These are phyloP conservation scores for Drosophila hydei DNA, from an alignment of 1,140 invertebrate species.

Conservation along the genomic window DNA sequence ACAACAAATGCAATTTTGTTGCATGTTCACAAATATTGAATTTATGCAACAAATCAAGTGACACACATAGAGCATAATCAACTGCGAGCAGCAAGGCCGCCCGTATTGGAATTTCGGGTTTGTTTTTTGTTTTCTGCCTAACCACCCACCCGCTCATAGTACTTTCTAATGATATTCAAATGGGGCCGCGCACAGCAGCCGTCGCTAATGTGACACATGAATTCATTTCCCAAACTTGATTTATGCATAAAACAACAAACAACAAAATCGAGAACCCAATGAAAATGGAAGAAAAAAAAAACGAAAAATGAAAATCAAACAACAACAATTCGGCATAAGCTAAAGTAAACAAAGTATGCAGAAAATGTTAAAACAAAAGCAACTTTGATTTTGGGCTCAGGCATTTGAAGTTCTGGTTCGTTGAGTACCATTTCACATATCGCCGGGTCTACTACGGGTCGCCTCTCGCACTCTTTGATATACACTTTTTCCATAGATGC, in stretches of 20 bases:
- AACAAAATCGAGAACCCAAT: constrained; percentile 30
- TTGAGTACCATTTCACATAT: constrained; percentile 31
- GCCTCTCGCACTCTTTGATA: not conserved
- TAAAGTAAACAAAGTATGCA: constrained; percentile 75
- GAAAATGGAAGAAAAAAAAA: no score
- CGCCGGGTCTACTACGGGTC: no score
- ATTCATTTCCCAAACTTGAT: constrained; percentile 69
- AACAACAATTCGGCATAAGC: not conserved
- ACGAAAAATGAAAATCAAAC: constrained; percentile 4
- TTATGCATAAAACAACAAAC: constrained; percentile 70
- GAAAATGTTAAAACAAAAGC: constrained; percentile 48
- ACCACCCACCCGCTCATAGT: constrained; percentile 7
- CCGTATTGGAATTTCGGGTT: constrained; percentile 8
- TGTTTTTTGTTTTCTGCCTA: no score
- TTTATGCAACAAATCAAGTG: constrained; percentile 16
- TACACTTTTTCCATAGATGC: not conserved
- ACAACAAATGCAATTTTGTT: constrained; percentile 37
- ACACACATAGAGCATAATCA: constrained; percentile 2
- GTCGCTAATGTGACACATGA: constrained; percentile 76
- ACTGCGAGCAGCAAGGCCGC: no score
- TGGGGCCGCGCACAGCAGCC: constrained; percentile 49
- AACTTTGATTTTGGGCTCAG: constrained; percentile 56
- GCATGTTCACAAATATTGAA: constrained; percentile 33
- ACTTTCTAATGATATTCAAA: constrained; percentile 50
- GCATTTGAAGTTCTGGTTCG: constrained; percentile 39